phyloP scores from a whole-genome alignment of 1,140 invertebrate genomes.

The Bombus consobrinus region DNA sequence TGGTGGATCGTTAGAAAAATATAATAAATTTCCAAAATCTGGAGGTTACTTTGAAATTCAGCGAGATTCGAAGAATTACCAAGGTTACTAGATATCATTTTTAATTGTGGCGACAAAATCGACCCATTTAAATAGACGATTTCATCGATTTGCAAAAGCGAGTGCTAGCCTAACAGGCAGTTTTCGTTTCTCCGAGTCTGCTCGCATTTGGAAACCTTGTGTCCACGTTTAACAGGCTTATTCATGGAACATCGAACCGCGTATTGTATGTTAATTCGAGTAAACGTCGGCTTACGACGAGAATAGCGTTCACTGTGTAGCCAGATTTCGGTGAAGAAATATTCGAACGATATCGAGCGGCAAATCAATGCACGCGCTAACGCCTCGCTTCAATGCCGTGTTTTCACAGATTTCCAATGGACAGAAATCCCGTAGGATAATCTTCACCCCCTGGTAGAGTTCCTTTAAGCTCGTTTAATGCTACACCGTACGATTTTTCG shows the following conservation, averaged over 20 bases:
- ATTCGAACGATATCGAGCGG: conserved; percentile 69
- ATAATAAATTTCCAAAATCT: too few species aligned
- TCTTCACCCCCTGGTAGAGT: conserved; percentile 4
- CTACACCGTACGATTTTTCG: neutral
- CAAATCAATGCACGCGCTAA: conserved; percentile 69
- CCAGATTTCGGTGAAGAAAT: conserved; percentile 51
- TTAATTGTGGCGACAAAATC: neutral
- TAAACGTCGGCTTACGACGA: conserved; percentile 65
- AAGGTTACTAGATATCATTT: too few species aligned
- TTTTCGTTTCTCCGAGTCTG: conserved; percentile 38
- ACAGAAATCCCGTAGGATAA: conserved; percentile 61
- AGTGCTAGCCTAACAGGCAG: neutral
- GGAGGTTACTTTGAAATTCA: too few species aligned
- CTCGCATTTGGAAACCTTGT: conserved; percentile 19
- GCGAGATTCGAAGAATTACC: too few species aligned
- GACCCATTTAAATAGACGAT: neutral
- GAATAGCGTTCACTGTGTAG: conserved; percentile 16
- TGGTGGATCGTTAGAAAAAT: too few species aligned
- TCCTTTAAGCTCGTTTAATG: neutral
- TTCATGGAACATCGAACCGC: conserved; percentile 41
- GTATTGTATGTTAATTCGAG: conserved; percentile 65
- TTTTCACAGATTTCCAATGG: conserved; percentile 58
- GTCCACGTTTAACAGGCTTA: conserved; percentile 69
- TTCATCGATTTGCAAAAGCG: neutral
- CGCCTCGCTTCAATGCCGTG: conserved; percentile 62